Base-by-base conservation (phyloP, 1,140 invertebrate species). In the Idris sp. region DNA sequence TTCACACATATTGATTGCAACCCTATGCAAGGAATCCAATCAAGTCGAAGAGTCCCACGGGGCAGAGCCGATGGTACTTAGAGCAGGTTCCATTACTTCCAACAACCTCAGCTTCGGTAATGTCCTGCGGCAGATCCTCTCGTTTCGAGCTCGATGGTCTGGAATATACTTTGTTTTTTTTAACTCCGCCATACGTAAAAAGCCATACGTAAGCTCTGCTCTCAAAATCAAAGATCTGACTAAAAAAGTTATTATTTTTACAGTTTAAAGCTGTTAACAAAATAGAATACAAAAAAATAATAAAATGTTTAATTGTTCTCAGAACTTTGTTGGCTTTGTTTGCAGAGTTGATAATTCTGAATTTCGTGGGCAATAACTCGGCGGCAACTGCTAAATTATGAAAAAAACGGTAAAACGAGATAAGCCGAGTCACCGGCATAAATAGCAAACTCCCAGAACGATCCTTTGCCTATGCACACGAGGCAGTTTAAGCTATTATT, bases 11-110 rank as follows among this genome's bases (percentile, higher is more conserved):
- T 77, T 51, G 71, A 74, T 79, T 68, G n/a, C 19, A 62, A 35
- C 62, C 25, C 72, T 76, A 79, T 26, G n/a, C 75, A 44, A 84
- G 76, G 46, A 83, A 76, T 84, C 84, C 85, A 82, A 87, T 85
- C 81, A 87, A 81, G 78, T 87, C 83, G 71, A 87, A 85, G 65
- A 87, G 83, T 67, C 85, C 85, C 81, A 82, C 36, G 77, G 85
- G 85, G 78, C 86, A 87, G 54, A 74, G 67, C 40, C 74, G 75
- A 77, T 82, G 80, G 77, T 85, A 86, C 78, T 83, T 83, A 61
- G 77, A 80, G 68, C 86, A 87, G 78, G 69, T 80, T 77, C 81
- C 81, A 83, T 80, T 83, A 71, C 77, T 83, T 77, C 85, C 86
- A 64, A 79, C 76, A 67, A 80, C 65, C 69, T 87, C 86, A 69